phyloP scores from a whole-genome alignment of 2,113 vertebrate genomes.

The Sterrhoptilus dennistouni region DNA sequence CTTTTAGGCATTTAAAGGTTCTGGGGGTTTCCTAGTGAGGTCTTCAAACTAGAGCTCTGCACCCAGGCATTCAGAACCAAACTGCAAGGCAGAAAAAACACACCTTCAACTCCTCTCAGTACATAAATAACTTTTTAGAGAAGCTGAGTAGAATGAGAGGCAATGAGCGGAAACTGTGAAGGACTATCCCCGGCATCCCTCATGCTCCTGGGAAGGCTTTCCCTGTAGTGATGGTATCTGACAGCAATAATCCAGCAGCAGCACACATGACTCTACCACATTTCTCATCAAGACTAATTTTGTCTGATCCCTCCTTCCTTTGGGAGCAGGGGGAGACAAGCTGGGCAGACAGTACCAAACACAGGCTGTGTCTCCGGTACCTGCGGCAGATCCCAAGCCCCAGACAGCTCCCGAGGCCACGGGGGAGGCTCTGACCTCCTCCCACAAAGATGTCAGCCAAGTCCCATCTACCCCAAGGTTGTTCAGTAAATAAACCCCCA shows the following conservation, averaged over 20 bases:
- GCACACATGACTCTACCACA: not conserved
- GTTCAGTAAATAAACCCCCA: conserved; percentile 16
- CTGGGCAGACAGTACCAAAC: accelerated
- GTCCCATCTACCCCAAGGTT: not conserved
- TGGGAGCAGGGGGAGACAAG: not conserved
- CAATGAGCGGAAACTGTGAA: not conserved
- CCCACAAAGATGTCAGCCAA: not conserved
- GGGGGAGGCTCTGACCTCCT: not conserved
- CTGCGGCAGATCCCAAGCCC: not conserved
- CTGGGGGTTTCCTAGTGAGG: not conserved
- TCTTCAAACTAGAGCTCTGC: not conserved
- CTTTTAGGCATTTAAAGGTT: not conserved
- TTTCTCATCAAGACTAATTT: not conserved
- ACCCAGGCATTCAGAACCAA: not conserved
- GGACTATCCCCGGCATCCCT: not conserved
- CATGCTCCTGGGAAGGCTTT: not conserved
- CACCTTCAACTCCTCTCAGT: not conserved
- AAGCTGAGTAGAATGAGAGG: not conserved
- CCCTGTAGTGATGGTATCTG: not conserved
- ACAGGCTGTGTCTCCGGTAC: not conserved
- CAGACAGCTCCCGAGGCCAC: not conserved
- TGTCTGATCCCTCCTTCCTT: not conserved
- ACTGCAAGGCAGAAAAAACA: not conserved
- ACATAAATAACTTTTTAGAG: not conserved
- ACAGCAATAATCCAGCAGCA: not conserved